Evolutionary conservation across 2,888 invertebrate species (phyloP).

Genomic region (Mythimna albipuncta): DNA sequence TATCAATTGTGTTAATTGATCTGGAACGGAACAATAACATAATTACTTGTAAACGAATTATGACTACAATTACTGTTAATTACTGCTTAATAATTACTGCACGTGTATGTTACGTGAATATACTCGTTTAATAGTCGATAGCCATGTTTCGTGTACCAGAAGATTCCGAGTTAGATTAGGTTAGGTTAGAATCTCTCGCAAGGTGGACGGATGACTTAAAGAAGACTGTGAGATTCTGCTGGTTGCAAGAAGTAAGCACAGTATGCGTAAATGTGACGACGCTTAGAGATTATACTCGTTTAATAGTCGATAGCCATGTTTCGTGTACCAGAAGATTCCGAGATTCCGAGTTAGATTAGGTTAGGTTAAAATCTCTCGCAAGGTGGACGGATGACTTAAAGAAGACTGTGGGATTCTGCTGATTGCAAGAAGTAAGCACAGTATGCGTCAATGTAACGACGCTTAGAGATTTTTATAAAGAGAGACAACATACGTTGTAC

Average conservation of each 20-base stretch:
- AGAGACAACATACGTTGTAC: too few relatives aligned
- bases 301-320: background rate
- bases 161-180: background rate
- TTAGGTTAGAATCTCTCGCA: background rate
- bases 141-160: background rate
- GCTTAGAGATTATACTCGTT: too few relatives aligned
- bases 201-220: background rate
- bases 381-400: background rate
- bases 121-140: background rate
- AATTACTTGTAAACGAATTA: slow-evolving; percentile 24
- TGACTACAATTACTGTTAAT: slow-evolving; percentile 16
- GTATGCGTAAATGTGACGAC: too few relatives aligned
- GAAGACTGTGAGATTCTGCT: background rate
- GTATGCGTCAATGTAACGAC: too few relatives aligned
- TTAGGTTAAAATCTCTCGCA: background rate
- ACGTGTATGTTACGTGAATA: background rate
- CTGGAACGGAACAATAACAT: slow-evolving; percentile 14
- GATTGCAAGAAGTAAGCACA: too few relatives aligned
- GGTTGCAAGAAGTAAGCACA: too few relatives aligned
- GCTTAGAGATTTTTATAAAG: too few relatives aligned
- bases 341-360: background rate
- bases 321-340: background rate
- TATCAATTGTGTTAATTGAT: slow-evolving; percentile 39
- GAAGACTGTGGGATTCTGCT: background rate
- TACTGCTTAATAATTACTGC: slow-evolving; percentile 7